Conservation (phyloP, 2,113 vertebrate species). For the Sisor rabdophorus region DNA sequence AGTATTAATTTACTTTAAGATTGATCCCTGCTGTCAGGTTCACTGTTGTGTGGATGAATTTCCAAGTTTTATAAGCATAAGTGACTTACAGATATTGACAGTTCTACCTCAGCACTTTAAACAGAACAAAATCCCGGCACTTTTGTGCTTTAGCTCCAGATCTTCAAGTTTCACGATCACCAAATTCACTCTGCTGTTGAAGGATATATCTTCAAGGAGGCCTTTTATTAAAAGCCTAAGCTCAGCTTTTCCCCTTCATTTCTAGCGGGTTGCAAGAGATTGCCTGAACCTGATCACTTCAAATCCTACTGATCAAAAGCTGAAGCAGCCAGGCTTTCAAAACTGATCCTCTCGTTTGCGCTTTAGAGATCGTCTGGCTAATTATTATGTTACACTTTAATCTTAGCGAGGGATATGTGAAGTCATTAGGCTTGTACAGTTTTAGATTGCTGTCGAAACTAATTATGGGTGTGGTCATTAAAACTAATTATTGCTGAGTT, state of each 20-base stretch:
- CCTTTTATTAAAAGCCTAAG: constrained; percentile 2
- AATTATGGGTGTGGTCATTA: constrained; percentile 2
- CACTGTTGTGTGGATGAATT: not conserved
- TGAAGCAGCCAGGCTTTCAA: not conserved
- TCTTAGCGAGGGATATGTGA: not conserved
- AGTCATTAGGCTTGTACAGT: constrained; percentile 2
- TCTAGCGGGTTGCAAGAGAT: not conserved
- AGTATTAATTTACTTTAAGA: not conserved
- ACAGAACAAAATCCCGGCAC: not conserved
- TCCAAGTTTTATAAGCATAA: constrained; percentile 1
- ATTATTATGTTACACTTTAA: not conserved
- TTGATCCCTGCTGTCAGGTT: not conserved
- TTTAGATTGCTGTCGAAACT: not conserved
- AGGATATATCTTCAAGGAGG: not conserved
- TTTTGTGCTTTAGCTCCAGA: constrained; percentile 7
- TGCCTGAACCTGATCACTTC: constrained; percentile 12
- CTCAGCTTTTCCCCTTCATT: not conserved
- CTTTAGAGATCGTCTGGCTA: not conserved
- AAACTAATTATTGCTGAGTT: constrained; percentile 23
- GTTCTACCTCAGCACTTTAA: not conserved
- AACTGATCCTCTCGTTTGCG: not conserved
- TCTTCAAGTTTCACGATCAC: not conserved
- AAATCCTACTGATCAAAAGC: constrained; percentile 32
- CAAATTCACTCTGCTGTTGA: not conserved
- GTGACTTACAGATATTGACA: not conserved